Conservation (phyloP, 1,140 invertebrate genomes). For the Hyphantria cunea region DNA sequence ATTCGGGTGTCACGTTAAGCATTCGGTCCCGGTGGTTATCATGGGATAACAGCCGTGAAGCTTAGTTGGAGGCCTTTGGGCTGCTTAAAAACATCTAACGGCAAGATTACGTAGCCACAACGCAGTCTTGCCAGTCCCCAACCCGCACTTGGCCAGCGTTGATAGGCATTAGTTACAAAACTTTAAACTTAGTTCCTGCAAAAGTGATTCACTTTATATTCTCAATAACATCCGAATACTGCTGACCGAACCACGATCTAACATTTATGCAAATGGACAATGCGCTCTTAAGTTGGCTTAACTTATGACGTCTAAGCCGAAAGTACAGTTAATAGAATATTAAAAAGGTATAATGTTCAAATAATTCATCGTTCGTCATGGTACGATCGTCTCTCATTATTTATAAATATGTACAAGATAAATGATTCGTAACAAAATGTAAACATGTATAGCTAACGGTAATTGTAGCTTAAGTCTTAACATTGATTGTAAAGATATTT, state of each 20-base stretch:
- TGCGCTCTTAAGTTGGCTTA: conserved; percentile 49
- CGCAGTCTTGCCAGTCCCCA: too few species aligned
- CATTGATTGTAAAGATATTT: too few species aligned
- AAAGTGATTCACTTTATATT: neutral
- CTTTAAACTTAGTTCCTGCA: too few species aligned
- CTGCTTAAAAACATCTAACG: too few species aligned
- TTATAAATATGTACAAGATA: conserved; percentile 28
- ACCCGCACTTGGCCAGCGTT: too few species aligned
- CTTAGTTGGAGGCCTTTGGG: too few species aligned
- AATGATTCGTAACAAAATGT: conserved; percentile 33
- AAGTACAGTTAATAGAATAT: conserved; percentile 63
- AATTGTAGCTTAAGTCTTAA: neutral
- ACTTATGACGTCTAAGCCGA: conserved; percentile 37
- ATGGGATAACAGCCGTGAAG: too few species aligned
- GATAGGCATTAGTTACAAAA: too few species aligned
- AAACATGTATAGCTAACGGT: conserved; percentile 11
- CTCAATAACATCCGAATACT: neutral
- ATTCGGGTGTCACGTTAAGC: too few species aligned
- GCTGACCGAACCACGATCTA: neutral
- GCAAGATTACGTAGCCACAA: too few species aligned
- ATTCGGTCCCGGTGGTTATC: too few species aligned
- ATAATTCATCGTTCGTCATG: conserved; percentile 65
- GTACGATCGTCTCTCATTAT: conserved; percentile 31
- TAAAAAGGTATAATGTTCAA: conserved; percentile 52
- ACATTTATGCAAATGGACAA: conserved; percentile 34